Evolutionary conservation across 1,140 invertebrate species (phyloP).

Genomic region (Drosophila trapezifrons): DNA sequence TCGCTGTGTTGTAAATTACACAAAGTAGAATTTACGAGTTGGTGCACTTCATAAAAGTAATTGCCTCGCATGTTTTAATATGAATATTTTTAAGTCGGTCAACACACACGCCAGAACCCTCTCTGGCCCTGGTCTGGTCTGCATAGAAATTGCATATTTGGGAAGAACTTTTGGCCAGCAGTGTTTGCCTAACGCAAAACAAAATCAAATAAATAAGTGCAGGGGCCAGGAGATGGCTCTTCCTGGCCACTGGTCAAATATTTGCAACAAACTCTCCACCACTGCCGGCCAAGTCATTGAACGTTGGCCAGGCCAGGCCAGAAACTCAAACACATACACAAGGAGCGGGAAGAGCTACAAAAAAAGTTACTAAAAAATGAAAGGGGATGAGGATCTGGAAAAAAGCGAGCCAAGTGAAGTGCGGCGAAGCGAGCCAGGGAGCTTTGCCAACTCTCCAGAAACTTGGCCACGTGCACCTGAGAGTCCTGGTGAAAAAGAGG

Average conservation of each 20-base stretch:
- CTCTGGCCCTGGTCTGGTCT: not conserved
- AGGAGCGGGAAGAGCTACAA: not conserved
- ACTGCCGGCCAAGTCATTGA: slow-evolving; percentile 71
- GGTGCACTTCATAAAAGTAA: slow-evolving; percentile 30
- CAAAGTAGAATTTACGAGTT: slow-evolving; percentile 73
- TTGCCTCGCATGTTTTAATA: slow-evolving; percentile 63
- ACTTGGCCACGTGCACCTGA: slow-evolving; percentile 46
- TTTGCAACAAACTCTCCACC: slow-evolving; percentile 76
- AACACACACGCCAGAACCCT: slow-evolving; percentile 15
- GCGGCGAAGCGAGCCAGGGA: slow-evolving; percentile 6
- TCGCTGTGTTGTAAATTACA: slow-evolving; percentile 52
- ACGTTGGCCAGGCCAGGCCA: slow-evolving; percentile 52
- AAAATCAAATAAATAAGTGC: slow-evolving; percentile 81
- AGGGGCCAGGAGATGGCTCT: slow-evolving; percentile 38
- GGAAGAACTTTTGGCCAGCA: slow-evolving; percentile 32
- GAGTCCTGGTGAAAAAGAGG: not conserved
- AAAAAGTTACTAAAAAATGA: slow-evolving; percentile 13
- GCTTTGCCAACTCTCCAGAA: slow-evolving; percentile 26
- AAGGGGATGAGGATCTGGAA: slow-evolving; percentile 5
- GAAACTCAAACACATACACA: slow-evolving; percentile 62
- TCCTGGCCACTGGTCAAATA: slow-evolving; percentile 72
- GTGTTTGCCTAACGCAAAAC: slow-evolving; percentile 47
- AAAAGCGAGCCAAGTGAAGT: slow-evolving; percentile 25
- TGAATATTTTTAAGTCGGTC: slow-evolving; percentile 67
- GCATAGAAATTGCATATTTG: slow-evolving; percentile 58